Conservation (phyloP, 2,113 vertebrate species). For the Potamarius usumacintae region DNA sequence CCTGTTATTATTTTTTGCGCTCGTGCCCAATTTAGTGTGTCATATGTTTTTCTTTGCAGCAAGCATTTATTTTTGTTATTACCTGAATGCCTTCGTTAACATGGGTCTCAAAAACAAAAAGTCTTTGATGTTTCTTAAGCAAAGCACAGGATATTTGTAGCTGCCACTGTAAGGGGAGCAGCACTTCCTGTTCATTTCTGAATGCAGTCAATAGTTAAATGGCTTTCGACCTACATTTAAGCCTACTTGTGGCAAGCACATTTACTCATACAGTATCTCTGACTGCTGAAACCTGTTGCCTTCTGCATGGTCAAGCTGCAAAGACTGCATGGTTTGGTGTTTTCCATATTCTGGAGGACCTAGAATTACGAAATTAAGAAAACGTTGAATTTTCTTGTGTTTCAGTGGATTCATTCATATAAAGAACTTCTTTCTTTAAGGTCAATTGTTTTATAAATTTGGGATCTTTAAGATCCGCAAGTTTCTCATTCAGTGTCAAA, state of each 20-base stretch:
- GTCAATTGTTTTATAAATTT: not conserved
- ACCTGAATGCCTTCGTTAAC: not conserved
- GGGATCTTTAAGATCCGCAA: not conserved
- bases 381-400: not conserved
- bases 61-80: not conserved
- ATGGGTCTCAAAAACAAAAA: not conserved
- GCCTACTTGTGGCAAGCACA: not conserved
- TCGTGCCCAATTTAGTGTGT: not conserved
- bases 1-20: constrained; percentile 49
- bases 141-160: constrained; percentile 14
- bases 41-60: not conserved
- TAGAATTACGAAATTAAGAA: not conserved
- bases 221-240: not conserved
- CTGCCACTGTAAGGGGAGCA: not conserved
- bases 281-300: not conserved
- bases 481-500: not conserved
- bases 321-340: not conserved
- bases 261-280: not conserved
- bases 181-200: not conserved
- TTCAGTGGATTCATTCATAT: not conserved
- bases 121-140: constrained; percentile 10
- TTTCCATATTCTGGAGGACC: not conserved
- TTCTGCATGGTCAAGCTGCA: not conserved
- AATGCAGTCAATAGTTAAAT: not conserved
- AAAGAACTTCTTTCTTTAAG: not conserved